Base-by-base conservation (phyloP, 2,113 vertebrate genomes). In the Catharus fuscescens region DNA sequence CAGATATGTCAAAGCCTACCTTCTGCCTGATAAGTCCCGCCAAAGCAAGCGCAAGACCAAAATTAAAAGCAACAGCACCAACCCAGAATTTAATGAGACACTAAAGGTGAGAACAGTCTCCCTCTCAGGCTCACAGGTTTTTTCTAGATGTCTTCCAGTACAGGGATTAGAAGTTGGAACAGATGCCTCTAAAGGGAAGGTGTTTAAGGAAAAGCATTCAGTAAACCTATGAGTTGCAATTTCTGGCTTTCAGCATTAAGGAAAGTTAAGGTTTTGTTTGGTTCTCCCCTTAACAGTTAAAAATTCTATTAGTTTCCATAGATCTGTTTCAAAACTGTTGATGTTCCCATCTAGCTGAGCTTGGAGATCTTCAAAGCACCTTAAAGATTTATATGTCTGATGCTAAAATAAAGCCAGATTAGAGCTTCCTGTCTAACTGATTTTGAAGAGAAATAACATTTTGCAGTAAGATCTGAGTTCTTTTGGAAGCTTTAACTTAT, bases 21-120 rank as follows among this genome's bases (percentile, higher is more conserved):
- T 99, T 48, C 98, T 99, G 91, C 99, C 99, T 25, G 99, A 99
- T 87, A 99, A 97, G n/a, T 99, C 99, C 42, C 98, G 99, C 73
- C 99, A 99, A 96, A 99, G 98, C 92, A 99, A 99, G 92, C 98
- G 99, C 92, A 99, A 99, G 98, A 99, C 99, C 62, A 99, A 99
- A 97, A 98, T 99, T 95, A 99, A 99, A 97, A 98, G 97, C 93
- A 99, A 99, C 97, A 98, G 97, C 96, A 99, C 98, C 59, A 98
- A 98, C 97, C 99, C 99, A 5, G 98, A 99, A 86, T 99, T 99
- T 94, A 99, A 99, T 60, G 99, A 99, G 97, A 99, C 93, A 0
- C 96, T 99, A 84, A 98, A 99, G 98, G 99, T 99, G 92, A 98
- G 97, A 92, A 82, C 36, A 42, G 26, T 28, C 24, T 66, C 42